Evolutionary conservation across 1,140 invertebrate genomes (phyloP), one percentile per base, ranked within the genome.

Genomic region (Thaumetopoea pityocampa): DNA sequence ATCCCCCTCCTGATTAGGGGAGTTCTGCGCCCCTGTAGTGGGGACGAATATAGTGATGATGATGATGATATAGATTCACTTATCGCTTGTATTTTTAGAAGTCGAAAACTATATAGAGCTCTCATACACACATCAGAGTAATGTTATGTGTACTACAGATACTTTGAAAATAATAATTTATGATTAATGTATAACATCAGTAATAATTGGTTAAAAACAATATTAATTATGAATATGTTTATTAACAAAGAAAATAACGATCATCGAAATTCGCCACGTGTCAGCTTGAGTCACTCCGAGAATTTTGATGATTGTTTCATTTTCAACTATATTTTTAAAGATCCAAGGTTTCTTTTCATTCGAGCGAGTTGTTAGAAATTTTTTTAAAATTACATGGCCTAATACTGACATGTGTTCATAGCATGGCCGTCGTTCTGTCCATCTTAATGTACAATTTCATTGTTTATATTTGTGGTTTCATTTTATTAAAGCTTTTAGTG

Each of bases 381-480:
- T 7, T 40, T 40, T 40, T 40, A 40, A 29, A 19, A 29, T 27
- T 28, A 11, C 29, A 40, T 41, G 45, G 30, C 46, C 37, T 30
- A 36, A 42, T 41, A 41, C 36, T 41, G 46, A 49, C 46, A 49
- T 42, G 37, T 49, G 46, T 49, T 41, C 23, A 9, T 33, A 40
- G 34, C 23, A 7, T 7, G 35, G 17, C 29, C 29, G 8, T 16
- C 20, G 16, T 35, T 14, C 28, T 30, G 35, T 34, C 32, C n/a
- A n/a, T n/a, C n/a, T n/a, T n/a, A n/a, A 22, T 24, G 30, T 56
- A 40, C 30, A 40, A 34, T 43, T 20, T 47, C 42, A 53, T 60
- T 68, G 61, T 68, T 65, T 63, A 41, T 28, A 53, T 55, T 57
- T 49, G 58, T 51, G 58, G 61, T 57, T 37, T 15, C 36, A 37